phyloP scores from a whole-genome alignment of 2,797 vertebrate genomes.

The Glossophaga mutica region DNA sequence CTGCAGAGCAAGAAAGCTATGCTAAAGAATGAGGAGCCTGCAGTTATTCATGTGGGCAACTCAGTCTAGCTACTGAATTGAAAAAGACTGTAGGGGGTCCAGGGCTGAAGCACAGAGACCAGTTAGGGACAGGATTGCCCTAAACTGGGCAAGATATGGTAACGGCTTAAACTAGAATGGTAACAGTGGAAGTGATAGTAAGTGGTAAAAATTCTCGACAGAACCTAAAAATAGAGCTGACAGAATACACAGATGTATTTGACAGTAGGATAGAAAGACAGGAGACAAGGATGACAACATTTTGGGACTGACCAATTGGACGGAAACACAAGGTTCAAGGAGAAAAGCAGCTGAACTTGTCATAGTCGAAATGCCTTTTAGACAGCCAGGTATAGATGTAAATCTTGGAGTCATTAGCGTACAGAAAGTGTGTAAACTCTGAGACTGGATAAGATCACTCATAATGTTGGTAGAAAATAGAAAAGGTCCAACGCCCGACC shows the following conservation, averaged over 20 bases:
- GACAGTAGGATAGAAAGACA: neutral
- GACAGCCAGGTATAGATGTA: neutral
- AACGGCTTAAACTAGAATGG: neutral
- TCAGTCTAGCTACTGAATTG: neutral
- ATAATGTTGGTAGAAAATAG: neutral
- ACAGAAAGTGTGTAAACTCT: neutral
- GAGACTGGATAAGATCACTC: neutral
- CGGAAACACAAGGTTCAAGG: neutral
- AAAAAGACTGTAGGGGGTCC: neutral
- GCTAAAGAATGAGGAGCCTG: neutral
- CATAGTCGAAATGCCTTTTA: neutral
- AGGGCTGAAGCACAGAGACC: neutral
- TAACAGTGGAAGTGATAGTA: neutral
- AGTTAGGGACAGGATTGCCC: neutral
- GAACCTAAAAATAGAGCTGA: neutral
- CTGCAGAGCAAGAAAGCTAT: neutral
- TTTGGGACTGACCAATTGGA: neutral
- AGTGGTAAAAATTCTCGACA: neutral
- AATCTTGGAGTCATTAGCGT: neutral
- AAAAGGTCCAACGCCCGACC: neutral
- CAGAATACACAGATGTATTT: neutral
- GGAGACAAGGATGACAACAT: neutral
- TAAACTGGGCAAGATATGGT: neutral
- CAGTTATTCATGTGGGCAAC: neutral
- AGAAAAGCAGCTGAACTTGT: neutral